A percentile compares a stretch with the other conserved stretches of the same genome.
These are phyloP conservation scores for Yponomeuta cagnagella DNA, from an alignment of 2,888 invertebrate species.

Conservation along the genomic window DNA sequence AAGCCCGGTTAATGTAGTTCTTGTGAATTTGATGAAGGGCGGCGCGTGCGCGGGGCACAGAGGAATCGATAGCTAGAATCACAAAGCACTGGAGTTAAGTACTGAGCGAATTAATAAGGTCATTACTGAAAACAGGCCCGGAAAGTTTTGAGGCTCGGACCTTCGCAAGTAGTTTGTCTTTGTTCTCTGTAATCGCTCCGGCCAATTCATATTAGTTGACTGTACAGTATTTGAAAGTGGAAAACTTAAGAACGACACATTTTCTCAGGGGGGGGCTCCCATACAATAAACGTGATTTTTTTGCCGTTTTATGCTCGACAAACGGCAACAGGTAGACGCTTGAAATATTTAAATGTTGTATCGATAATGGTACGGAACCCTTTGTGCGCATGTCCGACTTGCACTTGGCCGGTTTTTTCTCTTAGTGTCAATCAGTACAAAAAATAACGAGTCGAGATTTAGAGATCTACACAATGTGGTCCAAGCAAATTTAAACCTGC, in stretches of 20 bases:
- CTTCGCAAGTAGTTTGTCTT: neutral
- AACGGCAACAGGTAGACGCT: no score
- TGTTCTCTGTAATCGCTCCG: neutral
- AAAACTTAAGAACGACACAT: neutral
- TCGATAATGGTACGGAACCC: no score
- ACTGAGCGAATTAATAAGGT: neutral
- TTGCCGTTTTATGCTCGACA: no score
- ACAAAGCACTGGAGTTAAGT: neutral
- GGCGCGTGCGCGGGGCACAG: neutral
- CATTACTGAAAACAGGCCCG: neutral
- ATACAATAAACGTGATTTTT: no score
- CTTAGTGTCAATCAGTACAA: no score
- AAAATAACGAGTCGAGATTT: no score
- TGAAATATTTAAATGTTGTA: no score
- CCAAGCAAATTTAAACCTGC: no score
- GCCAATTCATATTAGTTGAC: neutral
- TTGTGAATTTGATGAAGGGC: neutral
- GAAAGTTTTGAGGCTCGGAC: neutral
- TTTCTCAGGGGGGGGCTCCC: neutral
- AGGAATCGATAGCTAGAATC: neutral
- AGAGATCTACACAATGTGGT: no score
- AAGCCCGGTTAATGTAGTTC: neutral
- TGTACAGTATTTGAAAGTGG: neutral
- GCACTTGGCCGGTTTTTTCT: no score
- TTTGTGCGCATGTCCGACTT: no score